These are phyloP conservation scores for Myopa tessellatipennis DNA, from an alignment of 2,888 invertebrate species.

Conservation along the genomic window DNA sequence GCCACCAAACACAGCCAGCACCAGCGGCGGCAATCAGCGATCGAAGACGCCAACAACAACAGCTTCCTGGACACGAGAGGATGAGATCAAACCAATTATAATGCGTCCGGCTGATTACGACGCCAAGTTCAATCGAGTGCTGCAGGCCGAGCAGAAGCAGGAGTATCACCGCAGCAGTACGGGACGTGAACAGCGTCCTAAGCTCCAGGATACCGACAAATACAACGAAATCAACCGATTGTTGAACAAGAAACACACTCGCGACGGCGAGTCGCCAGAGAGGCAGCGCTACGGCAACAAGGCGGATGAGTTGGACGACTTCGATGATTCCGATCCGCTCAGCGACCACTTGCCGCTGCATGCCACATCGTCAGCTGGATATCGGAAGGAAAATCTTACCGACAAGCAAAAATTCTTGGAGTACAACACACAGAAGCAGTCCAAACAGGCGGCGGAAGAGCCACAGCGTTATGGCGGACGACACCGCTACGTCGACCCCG, in stretches of 20 bases:
- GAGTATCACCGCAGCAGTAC: slow-evolving; percentile 45
- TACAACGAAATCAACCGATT: slow-evolving; percentile 63
- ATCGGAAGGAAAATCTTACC: slow-evolving; percentile 66
- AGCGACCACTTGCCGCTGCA: slow-evolving; percentile 50
- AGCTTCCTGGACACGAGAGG: slow-evolving; percentile 62
- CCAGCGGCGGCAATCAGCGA: slow-evolving; percentile 39
- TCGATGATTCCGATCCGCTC: slow-evolving; percentile 61
- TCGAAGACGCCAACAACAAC: slow-evolving; percentile 47
- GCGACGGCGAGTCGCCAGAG: slow-evolving; percentile 51
- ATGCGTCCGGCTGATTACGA: slow-evolving; percentile 66
- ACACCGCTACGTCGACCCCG: slow-evolving; percentile 64
- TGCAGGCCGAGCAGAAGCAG: slow-evolving; percentile 61
- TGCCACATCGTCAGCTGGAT: slow-evolving; percentile 47
- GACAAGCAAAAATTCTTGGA: slow-evolving; percentile 68
- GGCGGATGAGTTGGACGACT: slow-evolving; percentile 53
- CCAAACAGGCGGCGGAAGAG: slow-evolving; percentile 57
- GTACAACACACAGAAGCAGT: slow-evolving; percentile 60
- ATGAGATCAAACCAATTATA: slow-evolving; percentile 67
- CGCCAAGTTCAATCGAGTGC: slow-evolving; percentile 65
- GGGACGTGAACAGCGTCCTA: slow-evolving; percentile 47
- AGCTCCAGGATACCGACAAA: slow-evolving; percentile 61
- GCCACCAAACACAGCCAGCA: slow-evolving; percentile 15
- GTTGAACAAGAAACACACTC: slow-evolving; percentile 62
- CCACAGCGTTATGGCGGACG: slow-evolving; percentile 62
- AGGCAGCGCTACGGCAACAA: slow-evolving; percentile 50